These are phyloP conservation scores for Chaetoderma sp. DNA, from an alignment of 2,888 invertebrate genomes.

Conservation along the genomic window DNA sequence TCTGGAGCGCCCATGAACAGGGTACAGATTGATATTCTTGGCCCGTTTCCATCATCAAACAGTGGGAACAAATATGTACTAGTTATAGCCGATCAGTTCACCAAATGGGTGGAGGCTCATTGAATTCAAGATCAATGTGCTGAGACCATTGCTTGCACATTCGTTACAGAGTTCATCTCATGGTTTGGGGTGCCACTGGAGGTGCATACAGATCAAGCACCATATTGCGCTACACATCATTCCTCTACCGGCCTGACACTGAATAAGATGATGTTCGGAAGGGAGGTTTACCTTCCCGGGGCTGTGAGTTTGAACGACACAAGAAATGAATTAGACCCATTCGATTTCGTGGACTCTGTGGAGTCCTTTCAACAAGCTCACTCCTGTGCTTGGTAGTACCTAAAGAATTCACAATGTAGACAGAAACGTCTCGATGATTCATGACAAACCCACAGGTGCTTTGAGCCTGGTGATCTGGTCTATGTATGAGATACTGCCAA, in stretches of 20 bases:
- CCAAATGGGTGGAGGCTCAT: constrained; percentile 1
- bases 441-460: neutral
- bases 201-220: constrained; percentile 19
- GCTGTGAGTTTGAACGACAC: neutral
- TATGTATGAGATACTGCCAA: neutral
- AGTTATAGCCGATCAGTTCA: constrained; percentile 3
- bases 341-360: neutral
- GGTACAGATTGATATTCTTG: constrained; percentile 8
- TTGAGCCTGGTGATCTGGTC: constrained; percentile 6
- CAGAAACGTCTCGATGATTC: neutral
- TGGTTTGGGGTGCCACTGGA: constrained; percentile 7
- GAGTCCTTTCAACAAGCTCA: neutral
- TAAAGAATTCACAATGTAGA: neutral
- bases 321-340: neutral
- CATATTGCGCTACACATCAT: too few species aligned
- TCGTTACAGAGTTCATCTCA: constrained; percentile 3
- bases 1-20: neutral
- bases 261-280: constrained; percentile 1
- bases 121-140: neutral
- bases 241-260: neutral
- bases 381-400: neutral
- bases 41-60: neutral
- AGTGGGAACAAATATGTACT: constrained; percentile 8
- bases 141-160: neutral
- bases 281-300: neutral